phyloP scores from a whole-genome alignment of 1,140 invertebrate species.

The Heterodera carotae region DNA sequence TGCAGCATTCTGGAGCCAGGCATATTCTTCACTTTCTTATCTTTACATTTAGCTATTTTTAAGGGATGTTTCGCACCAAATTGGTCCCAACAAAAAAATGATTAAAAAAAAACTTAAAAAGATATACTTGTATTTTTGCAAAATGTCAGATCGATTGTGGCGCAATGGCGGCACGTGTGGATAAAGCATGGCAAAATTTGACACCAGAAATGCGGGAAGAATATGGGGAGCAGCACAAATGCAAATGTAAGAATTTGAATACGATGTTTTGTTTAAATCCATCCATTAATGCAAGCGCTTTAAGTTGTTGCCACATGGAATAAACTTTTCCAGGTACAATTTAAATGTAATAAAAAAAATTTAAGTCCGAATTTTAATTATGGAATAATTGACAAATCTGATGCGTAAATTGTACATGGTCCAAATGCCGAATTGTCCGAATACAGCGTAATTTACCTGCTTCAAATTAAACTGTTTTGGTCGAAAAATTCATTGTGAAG shows the following conservation, averaged over 20 bases:
- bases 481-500: no score
- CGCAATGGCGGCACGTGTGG: constrained; percentile 51
- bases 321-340: constrained; percentile 6
- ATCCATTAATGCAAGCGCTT: constrained; percentile 16
- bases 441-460: no score
- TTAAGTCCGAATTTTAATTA: no score
- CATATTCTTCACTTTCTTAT: constrained; percentile 24
- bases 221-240: constrained; percentile 57
- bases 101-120: no score
- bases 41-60: neutral
- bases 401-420: no score
- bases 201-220: constrained; percentile 46
- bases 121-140: neutral
- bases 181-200: constrained; percentile 52
- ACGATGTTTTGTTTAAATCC: constrained; percentile 3
- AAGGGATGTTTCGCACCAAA: constrained; percentile 40
- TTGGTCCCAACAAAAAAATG: neutral
- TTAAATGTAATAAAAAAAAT: no score
- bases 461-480: no score
- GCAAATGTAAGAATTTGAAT: constrained; percentile 38
- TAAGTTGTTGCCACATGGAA: constrained; percentile 57
- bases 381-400: no score
- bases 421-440: no score
- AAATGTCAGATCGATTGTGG: constrained; percentile 45
- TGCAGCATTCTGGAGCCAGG: constrained; percentile 56